Conservation (phyloP, 2,888 invertebrate species). For the Phortica magna region DNA sequence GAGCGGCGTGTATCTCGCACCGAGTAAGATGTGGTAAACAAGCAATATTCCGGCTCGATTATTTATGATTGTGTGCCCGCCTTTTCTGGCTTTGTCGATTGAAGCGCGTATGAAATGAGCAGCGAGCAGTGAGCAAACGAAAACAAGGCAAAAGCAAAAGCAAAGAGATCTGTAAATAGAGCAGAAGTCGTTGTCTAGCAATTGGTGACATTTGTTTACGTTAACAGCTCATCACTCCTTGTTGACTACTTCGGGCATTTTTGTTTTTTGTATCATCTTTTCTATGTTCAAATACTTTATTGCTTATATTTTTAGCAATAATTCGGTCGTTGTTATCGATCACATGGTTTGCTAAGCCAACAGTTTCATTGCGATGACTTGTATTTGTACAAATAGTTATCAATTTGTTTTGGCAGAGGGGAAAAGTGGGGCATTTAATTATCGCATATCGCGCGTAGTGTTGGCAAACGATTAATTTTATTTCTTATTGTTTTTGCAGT, state of each 20-base stretch:
- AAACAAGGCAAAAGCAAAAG: neutral
- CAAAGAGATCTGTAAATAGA: neutral
- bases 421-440: neutral
- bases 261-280: constrained; percentile 33
- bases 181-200: constrained; percentile 47
- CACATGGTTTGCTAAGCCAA: constrained; percentile 40
- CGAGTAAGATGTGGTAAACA: constrained; percentile 50
- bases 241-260: neutral
- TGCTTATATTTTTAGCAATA: constrained; percentile 34
- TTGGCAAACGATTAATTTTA: neutral
- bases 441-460: neutral
- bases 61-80: constrained; percentile 32
- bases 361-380: constrained; percentile 43
- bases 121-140: neutral
- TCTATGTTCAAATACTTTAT: constrained; percentile 30
- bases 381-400: constrained; percentile 63
- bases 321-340: constrained; percentile 48
- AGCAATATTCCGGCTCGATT: constrained; percentile 40
- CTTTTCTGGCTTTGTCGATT: neutral
- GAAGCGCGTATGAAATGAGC: neutral
- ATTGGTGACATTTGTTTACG: constrained; percentile 43
- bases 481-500: constrained; percentile 37
- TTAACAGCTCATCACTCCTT: constrained; percentile 8
- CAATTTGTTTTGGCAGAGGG: constrained; percentile 47
- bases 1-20: neutral